Base-by-base conservation (phyloP, 2,113 vertebrate species). In the Takifugu bimaculatus region DNA sequence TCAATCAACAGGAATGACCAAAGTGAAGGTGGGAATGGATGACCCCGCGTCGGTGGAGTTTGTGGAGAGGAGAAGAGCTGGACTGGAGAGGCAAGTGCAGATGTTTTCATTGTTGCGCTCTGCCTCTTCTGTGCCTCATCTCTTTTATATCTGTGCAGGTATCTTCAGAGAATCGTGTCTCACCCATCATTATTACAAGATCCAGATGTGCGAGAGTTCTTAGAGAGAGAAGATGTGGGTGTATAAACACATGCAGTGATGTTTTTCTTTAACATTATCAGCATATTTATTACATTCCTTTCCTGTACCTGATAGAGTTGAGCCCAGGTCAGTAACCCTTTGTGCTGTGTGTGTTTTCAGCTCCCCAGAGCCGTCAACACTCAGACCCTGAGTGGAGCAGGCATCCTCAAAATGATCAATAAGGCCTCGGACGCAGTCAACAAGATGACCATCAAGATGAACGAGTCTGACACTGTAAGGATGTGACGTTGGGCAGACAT, bases 361-460 rank as follows among this genome's bases (percentile, higher is more conserved):
- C 89, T 98, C 20, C 96, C 96, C 4, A 92, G 96, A 57, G 95
- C 96, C 0, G 85, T 96, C 26, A 89, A 92, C 71, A 98, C 96
- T 5, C 94, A 98, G 80, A 75, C 96, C 0, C 62, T 98, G 75
- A 98, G 96, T 61, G 93, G 96, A 63, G 94, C 96, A 25, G 94
- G 96, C 50, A 93, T 98, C 74, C 91, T 97, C 70, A 98, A 98
- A 88, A 98, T 98, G 95, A 95, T 98, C 84, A 97, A 91, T 89
- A 94, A 91, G 82, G 96, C 96, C 1, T 96, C 96, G 0, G 96
- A 98, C 3, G 96, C 96, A 0, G 94, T 98, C 79, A 98, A 93
- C 88, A 98, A 98, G 90, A 98, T 98, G 94, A 97, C 96, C 75
- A 95, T 98, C 82, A 98, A 96, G 91, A 98, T 98, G 91, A 98